phyloP scores from a whole-genome alignment of 2,888 invertebrate species.

The Cheilosia scutellata region DNA sequence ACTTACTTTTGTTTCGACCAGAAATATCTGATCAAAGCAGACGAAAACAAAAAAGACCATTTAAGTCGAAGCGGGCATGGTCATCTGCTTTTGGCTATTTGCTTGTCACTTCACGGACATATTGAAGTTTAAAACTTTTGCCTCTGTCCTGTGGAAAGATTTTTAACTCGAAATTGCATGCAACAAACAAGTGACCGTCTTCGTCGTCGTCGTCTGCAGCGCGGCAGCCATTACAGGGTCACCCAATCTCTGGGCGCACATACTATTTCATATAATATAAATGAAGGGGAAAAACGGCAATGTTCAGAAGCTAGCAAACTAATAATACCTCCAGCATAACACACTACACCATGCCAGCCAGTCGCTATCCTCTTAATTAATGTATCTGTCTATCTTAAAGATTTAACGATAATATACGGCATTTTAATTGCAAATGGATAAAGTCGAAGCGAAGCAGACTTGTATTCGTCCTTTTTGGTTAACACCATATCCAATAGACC shows the following conservation, averaged over 20 bases:
- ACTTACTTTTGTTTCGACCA: slow-evolving; percentile 10
- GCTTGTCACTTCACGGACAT: slow-evolving; percentile 55
- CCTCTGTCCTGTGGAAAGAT: slow-evolving; percentile 14
- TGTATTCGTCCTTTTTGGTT: slow-evolving; percentile 69
- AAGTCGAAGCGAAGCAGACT: slow-evolving; percentile 47
- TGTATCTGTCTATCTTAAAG: slow-evolving; percentile 75
- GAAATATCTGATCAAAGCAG: slow-evolving; percentile 28
- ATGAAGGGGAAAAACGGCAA: not conserved
- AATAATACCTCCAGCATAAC: slow-evolving; percentile 42
- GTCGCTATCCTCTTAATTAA: slow-evolving; percentile 69
- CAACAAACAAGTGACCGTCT: slow-evolving; percentile 59
- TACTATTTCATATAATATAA: slow-evolving; percentile 20
- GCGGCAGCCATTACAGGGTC: slow-evolving; percentile 56
- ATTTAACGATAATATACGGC: slow-evolving; percentile 75
- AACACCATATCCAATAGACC: slow-evolving; percentile 76
- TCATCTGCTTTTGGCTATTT: slow-evolving; percentile 56
- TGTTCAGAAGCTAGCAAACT: slow-evolving; percentile 56
- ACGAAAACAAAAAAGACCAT: not conserved
- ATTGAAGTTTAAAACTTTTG: slow-evolving; percentile 25
- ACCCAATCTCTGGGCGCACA: slow-evolving; percentile 7
- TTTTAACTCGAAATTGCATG: slow-evolving; percentile 65
- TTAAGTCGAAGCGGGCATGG: slow-evolving; percentile 10
- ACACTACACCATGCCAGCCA: slow-evolving; percentile 11
- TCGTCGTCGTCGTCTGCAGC: not conserved
- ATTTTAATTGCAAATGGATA: slow-evolving; percentile 76